Conservation (phyloP, 2,888 invertebrate species). For the Incurvaria masculella region DNA sequence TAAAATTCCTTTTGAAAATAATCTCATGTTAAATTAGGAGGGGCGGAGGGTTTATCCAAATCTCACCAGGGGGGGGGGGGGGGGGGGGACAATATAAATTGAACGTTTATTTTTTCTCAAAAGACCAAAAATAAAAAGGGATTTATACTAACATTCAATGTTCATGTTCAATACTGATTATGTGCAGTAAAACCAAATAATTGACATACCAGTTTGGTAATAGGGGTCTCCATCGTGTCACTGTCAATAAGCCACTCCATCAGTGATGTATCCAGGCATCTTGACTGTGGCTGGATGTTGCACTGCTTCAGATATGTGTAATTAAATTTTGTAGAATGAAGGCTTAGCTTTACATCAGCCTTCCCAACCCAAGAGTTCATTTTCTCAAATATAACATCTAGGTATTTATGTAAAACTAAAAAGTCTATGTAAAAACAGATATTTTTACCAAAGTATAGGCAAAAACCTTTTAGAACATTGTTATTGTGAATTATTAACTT, state of each 20-base stretch:
- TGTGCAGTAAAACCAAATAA: too few species aligned
- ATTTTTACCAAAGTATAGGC: not conserved
- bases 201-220: constrained; percentile 33
- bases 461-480: not conserved
- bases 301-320: constrained; percentile 29
- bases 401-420: not conserved
- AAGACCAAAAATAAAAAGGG: too few species aligned
- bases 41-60: too few species aligned
- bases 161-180: too few species aligned
- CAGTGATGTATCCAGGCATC: constrained; percentile 36
- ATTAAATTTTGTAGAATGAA: constrained; percentile 27
- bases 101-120: too few species aligned
- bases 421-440: not conserved
- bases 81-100: too few species aligned
- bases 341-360: constrained; percentile 19
- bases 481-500: not conserved
- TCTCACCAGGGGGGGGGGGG: too few species aligned
- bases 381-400: not conserved
- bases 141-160: too few species aligned
- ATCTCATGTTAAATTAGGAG: too few species aligned
- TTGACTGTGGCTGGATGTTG: constrained; percentile 27
- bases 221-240: constrained; percentile 28
- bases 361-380: not conserved
- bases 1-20: too few species aligned
- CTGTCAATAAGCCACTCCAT: constrained; percentile 40